These are phyloP conservation scores for Eulithis testata DNA, from an alignment of 2,888 invertebrate genomes.

Conservation along the genomic window DNA sequence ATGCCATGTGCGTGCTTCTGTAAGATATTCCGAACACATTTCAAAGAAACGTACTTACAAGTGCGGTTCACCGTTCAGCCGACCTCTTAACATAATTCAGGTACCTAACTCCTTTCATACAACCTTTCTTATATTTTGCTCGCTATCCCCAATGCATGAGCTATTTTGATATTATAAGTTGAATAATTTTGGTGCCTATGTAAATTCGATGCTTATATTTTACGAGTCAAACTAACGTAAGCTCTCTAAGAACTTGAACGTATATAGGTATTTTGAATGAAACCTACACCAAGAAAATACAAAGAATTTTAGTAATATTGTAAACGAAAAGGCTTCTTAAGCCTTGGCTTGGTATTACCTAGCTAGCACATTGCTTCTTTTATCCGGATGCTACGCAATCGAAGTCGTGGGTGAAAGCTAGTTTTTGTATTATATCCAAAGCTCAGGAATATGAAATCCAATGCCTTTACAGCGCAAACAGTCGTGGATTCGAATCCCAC, in stretches of 20 bases:
- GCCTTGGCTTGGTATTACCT: too few relatives aligned
- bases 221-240: slow-evolving; percentile 21
- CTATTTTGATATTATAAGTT: slow-evolving; percentile 41
- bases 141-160: slow-evolving; percentile 43
- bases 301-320: too few relatives aligned
- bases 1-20: slow-evolving; percentile 16
- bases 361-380: too few relatives aligned
- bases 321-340: too few relatives aligned
- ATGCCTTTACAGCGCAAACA: too few relatives aligned
- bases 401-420: too few relatives aligned
- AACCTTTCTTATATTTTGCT: slow-evolving; percentile 43
- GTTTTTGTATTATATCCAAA: too few relatives aligned
- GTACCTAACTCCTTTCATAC: slow-evolving; percentile 38
- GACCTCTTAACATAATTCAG: slow-evolving; percentile 42
- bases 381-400: too few relatives aligned
- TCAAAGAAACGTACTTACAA: slow-evolving; percentile 39
- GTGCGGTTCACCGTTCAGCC: slow-evolving; percentile 37
- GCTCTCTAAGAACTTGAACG: slow-evolving; percentile 18
- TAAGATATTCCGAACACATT: slow-evolving; percentile 35
- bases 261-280: too few relatives aligned
- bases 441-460: too few relatives aligned
- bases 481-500: too few relatives aligned
- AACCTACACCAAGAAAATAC: too few relatives aligned
- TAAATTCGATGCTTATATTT: slow-evolving; percentile 24
- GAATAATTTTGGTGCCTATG: slow-evolving; percentile 34